Evolutionary conservation across 2,888 invertebrate species (phyloP).

Genomic region (Ephialtes manifestator): DNA sequence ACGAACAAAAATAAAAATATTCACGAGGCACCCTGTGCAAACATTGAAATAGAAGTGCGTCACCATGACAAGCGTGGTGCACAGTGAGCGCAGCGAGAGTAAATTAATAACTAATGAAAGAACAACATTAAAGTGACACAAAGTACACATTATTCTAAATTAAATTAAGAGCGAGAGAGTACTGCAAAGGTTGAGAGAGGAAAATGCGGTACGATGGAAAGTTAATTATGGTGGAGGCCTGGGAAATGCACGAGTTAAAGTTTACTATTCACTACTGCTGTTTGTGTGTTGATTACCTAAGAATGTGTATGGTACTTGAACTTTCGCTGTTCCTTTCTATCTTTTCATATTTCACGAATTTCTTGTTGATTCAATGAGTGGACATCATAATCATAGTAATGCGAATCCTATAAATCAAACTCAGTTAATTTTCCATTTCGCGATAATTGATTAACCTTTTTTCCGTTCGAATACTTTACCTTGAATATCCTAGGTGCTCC

Average conservation of each 20-base stretch:
- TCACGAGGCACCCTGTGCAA: background rate
- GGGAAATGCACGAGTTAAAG: constrained; percentile 45
- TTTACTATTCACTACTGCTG: constrained; percentile 9
- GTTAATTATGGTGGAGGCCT: constrained; percentile 42
- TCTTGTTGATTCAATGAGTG: constrained; percentile 17
- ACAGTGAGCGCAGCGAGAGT: background rate
- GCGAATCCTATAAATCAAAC: constrained; percentile 48
- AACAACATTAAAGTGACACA: constrained; percentile 25
- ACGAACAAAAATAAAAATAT: constrained; percentile 1
- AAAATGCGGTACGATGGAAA: constrained; percentile 4
- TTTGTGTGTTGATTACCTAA: constrained; percentile 27
- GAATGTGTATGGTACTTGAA: constrained; percentile 2
- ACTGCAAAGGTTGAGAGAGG: background rate
- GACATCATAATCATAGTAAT: constrained; percentile 60
- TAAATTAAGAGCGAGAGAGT: constrained; percentile 32
- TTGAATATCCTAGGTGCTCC: background rate
- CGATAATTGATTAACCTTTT: background rate
- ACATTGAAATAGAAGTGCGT: constrained; percentile 5
- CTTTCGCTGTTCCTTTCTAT: constrained; percentile 10
- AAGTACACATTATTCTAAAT: constrained; percentile 49
- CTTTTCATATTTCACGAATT: background rate
- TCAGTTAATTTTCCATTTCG: constrained; percentile 24
- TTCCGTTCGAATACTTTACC: background rate
- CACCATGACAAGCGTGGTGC: constrained; percentile 5
- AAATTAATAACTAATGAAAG: constrained; percentile 43